phyloP scores from a whole-genome alignment of 2,797 vertebrate genomes.

The Pteropus rufus region DNA sequence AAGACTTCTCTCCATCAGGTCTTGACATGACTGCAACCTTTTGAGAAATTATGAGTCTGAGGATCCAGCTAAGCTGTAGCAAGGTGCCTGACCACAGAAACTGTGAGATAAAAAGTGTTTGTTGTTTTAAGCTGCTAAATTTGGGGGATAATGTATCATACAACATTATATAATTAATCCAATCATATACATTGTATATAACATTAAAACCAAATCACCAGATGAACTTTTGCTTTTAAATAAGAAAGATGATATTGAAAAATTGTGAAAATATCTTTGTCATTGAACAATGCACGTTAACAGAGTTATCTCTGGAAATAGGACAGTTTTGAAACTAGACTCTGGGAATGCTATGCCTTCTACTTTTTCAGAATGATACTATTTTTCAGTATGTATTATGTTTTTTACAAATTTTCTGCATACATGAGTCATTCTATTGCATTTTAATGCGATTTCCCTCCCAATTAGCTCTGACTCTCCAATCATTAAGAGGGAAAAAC shows the following conservation, averaged over 20 bases:
- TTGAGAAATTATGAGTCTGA: background rate
- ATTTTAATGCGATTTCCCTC: background rate
- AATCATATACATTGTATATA: background rate
- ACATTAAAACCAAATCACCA: background rate
- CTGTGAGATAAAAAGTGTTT: background rate
- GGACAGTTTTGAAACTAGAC: background rate
- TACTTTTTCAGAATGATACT: background rate
- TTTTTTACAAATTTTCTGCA: background rate
- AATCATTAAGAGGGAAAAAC: background rate
- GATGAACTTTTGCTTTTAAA: background rate
- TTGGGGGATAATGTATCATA: background rate
- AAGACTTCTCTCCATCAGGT: background rate
- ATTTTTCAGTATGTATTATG: background rate
- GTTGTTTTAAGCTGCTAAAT: background rate
- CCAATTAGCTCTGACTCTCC: background rate
- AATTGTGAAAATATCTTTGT: conserved; percentile 11
- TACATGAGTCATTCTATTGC: background rate
- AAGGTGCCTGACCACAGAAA: background rate
- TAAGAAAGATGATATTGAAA: background rate
- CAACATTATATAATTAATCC: background rate
- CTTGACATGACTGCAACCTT: background rate
- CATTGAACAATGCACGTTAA: background rate
- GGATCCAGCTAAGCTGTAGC: background rate
- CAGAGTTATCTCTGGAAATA: background rate
- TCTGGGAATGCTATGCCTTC: background rate